Evolutionary conservation across 2,113 vertebrate genomes (phyloP), one percentile per base, ranked within the genome.

Genomic region (Pseudopodoces humilis): DNA sequence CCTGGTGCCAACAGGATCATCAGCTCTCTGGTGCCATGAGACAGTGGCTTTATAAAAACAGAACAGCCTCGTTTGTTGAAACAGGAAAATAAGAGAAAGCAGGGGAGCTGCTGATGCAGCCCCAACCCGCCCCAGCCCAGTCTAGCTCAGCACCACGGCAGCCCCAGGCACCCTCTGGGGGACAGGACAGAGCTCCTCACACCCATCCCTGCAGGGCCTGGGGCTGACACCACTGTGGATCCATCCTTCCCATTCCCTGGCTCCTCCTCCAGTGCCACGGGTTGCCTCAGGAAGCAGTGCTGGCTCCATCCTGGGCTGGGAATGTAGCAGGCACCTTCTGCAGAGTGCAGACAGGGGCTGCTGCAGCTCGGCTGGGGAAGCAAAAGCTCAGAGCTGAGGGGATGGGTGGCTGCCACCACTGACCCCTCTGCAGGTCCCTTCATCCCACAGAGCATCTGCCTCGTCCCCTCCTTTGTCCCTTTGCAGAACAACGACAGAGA

Each of bases 141-240:
- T 8, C 49, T 16, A 7, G 31, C 39, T 12, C 18, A 28, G 44
- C 65, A n/a, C 46, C 41, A 30, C 58, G 13, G 7, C 35, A n/a
- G 50, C 13, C 82, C 65, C 82, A 0, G 46, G 46, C 31, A 35
- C 4, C 41, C 15, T 4, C 8, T 39, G 39, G 15, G 63, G 33
- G 44, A 3, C 3, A 43, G 37, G 14, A 13, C 47, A 52, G 23
- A 74, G 55, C 50, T 39, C 65, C 65, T 14, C 15, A 1, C 13
- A 13, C 9, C 27, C 47, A 7, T 5, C 55, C 13, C 13, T 18
- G 49, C 8, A 33, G 41, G 8, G 21, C 25, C 7, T 0, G 4
- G 58, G 27, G 43, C 55, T 6, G 5, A 2, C 10, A 3, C 1
- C 4, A 4, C 74, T 3, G 23, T 0, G 10, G 10, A 22, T 23